Conservation (phyloP, 1,140 invertebrate species). For the Meloidogyne exigua region DNA sequence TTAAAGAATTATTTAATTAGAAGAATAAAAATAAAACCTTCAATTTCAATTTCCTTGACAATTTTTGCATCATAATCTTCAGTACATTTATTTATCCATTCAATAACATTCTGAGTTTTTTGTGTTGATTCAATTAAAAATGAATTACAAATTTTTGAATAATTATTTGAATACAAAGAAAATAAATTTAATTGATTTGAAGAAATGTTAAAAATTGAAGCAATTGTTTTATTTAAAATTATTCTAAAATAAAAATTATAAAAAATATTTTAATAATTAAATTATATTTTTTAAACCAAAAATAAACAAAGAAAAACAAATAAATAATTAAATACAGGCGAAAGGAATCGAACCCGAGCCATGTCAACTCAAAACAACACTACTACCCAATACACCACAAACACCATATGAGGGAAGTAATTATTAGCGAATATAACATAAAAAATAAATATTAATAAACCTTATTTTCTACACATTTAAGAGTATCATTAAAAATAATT, state of each 20-base stretch:
- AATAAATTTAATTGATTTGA: conserved; percentile 18
- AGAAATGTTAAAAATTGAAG: not conserved
- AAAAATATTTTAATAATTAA: not conserved
- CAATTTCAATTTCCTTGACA: conserved; percentile 16
- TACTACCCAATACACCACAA: too few relatives aligned
- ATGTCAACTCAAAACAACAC: not conserved
- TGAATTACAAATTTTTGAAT: not conserved
- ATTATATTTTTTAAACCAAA: not conserved
- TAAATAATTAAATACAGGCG: not conserved
- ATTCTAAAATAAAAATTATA: not conserved
- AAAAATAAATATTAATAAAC: too few relatives aligned
- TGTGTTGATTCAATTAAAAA: not conserved
- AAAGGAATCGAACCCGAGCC: not conserved
- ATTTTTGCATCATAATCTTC: not conserved
- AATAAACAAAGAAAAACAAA: not conserved
- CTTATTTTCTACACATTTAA: too few relatives aligned
- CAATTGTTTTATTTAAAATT: conserved; percentile 1
- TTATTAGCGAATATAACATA: too few relatives aligned
- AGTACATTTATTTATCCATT: conserved; percentile 9
- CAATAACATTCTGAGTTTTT: conserved; percentile 18
- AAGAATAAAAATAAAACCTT: conserved; percentile 9
- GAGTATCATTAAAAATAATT: too few relatives aligned
- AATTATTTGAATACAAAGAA: conserved; percentile 13
- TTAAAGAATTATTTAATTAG: not conserved
- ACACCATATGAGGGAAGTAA: too few relatives aligned